Evolutionary conservation across 2,113 vertebrate species (phyloP).

Genomic region (Mesoclemmys tuberculata): DNA sequence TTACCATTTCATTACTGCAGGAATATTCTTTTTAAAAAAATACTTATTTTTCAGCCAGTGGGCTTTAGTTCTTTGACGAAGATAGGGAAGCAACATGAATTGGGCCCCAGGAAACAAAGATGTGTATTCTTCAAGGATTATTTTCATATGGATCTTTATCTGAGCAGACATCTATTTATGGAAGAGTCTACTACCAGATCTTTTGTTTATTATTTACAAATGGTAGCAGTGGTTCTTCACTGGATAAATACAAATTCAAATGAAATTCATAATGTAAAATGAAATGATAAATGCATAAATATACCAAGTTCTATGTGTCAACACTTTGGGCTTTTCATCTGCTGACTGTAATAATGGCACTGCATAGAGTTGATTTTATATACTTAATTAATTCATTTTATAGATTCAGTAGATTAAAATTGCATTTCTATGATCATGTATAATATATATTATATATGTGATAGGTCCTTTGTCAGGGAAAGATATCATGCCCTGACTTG

Average conservation of each 20-base stretch:
- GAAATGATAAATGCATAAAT: not conserved
- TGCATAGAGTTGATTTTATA: not conserved
- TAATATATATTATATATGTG: not conserved
- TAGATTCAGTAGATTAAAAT: not conserved
- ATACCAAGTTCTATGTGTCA: not conserved
- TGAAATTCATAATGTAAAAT: not conserved
- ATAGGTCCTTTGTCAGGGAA: not conserved
- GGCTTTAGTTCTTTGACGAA: not conserved
- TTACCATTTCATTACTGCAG: not conserved
- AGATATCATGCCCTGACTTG: not conserved
- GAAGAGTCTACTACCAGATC: not conserved
- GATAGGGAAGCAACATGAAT: not conserved
- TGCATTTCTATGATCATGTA: not conserved
- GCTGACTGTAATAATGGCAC: not conserved
- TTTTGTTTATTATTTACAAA: not conserved
- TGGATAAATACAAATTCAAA: not conserved
- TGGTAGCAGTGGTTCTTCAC: not conserved
- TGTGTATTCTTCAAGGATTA: not conserved
- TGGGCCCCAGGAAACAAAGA: not conserved
- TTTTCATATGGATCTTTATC: not conserved
- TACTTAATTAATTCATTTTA: not conserved
- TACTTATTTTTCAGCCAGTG: rapidly evolving
- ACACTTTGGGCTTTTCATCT: not conserved
- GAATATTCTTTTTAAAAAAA: not conserved
- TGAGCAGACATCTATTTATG: not conserved